These are phyloP conservation scores for Drosophila melanosoma DNA, from an alignment of 2,888 invertebrate genomes.

Conservation along the genomic window DNA sequence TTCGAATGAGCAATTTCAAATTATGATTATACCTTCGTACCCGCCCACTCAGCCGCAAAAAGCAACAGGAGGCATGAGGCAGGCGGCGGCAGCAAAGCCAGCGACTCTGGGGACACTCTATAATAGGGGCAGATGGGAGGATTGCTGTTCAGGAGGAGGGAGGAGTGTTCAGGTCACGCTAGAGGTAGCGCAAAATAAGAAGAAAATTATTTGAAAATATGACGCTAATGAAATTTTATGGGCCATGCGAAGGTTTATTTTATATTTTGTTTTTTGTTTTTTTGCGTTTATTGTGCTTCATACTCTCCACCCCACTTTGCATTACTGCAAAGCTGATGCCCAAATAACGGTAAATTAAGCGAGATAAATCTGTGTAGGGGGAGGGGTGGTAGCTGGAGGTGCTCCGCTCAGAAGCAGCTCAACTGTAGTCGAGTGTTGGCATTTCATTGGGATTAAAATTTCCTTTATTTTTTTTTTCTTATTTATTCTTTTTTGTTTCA, in stretches of 20 bases:
- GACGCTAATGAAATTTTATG: slow-evolving; percentile 82
- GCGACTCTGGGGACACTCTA: slow-evolving; percentile 57
- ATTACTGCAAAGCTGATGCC: slow-evolving; percentile 78
- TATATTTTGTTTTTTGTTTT: slow-evolving; percentile 69
- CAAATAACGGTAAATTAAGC: slow-evolving; percentile 80
- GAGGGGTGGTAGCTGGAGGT: not conserved
- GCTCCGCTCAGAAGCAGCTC: slow-evolving; percentile 8
- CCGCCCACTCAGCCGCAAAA: slow-evolving; percentile 76
- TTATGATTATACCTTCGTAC: slow-evolving; percentile 79
- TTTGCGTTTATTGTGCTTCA: slow-evolving; percentile 45
- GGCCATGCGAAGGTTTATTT: slow-evolving; percentile 81
- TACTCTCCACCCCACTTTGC: slow-evolving; percentile 34
- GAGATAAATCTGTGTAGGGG: slow-evolving; percentile 74
- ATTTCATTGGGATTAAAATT: slow-evolving; percentile 74
- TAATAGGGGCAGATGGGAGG: slow-evolving; percentile 49
- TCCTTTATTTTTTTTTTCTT: slow-evolving; percentile 49
- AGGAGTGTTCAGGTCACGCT: slow-evolving; percentile 45
- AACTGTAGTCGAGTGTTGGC: slow-evolving; percentile 57
- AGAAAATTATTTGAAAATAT: slow-evolving; percentile 80
- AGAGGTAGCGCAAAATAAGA: slow-evolving; percentile 56
- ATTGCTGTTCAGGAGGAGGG: slow-evolving; percentile 10
- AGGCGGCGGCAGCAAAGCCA: slow-evolving; percentile 21
- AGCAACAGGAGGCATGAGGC: slow-evolving; percentile 27
- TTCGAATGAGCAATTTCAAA: slow-evolving; percentile 82
- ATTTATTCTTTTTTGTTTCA: slow-evolving; percentile 25